phyloP scores from a whole-genome alignment of 2,888 invertebrate species.

The Tiliacea citrago region DNA sequence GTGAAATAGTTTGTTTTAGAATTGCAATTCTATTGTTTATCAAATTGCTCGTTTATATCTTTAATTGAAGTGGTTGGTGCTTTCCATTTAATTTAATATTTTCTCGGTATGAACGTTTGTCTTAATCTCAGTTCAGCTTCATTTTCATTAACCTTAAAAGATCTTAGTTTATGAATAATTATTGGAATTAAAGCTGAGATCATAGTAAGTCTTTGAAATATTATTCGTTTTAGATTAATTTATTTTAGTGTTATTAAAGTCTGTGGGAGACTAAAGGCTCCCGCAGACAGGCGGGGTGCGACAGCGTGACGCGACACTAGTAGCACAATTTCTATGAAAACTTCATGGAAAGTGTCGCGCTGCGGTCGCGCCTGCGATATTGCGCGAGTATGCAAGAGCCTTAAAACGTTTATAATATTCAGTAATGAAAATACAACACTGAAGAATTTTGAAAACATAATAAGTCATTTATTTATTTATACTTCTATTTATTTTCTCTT shows the following conservation, averaged over 20 bases:
- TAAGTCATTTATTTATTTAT: not conserved
- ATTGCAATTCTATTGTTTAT: constrained; percentile 44
- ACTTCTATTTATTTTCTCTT: not conserved
- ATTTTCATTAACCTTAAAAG: constrained; percentile 35
- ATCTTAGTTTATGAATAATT: constrained; percentile 38
- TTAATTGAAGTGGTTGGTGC: constrained; percentile 44
- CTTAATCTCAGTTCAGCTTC: constrained; percentile 24
- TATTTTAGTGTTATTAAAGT: constrained; percentile 14
- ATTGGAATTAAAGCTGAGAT: constrained; percentile 33
- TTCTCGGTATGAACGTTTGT: constrained; percentile 26
- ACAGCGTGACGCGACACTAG: too few species aligned
- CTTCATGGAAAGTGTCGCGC: too few species aligned
- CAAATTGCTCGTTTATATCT: constrained; percentile 23
- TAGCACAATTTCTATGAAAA: too few species aligned
- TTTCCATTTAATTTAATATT: constrained; percentile 41
- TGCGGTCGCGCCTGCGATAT: too few species aligned
- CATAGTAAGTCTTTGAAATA: constrained; percentile 25
- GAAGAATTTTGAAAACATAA: not conserved
- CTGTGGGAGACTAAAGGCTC: not conserved
- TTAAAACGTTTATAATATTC: not conserved
- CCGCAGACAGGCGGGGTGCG: too few species aligned
- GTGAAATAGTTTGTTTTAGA: constrained; percentile 51
- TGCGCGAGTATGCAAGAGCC: too few species aligned
- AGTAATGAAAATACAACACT: not conserved
- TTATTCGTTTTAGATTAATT: constrained; percentile 23